A percentile compares a stretch with the other conserved stretches of the same genome.
These are phyloP conservation scores for Heliornis fulica DNA, from an alignment of 2,113 vertebrate genomes.

Conservation along the genomic window DNA sequence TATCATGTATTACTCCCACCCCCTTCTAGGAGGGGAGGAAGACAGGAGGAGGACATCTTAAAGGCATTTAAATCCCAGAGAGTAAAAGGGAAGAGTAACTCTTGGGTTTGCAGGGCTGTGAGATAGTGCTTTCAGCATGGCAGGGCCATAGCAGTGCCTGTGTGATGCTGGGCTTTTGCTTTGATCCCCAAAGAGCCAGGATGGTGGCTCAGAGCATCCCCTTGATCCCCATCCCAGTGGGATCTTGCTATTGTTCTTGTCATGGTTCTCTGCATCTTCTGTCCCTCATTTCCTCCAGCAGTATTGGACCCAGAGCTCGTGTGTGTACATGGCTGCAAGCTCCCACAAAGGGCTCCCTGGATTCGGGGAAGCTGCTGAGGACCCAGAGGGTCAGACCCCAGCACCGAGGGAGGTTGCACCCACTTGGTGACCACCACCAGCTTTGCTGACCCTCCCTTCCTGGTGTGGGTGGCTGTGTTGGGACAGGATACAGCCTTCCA, in stretches of 20 bases:
- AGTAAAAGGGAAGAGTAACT: not conserved
- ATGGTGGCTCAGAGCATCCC: not conserved
- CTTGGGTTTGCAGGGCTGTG: not conserved
- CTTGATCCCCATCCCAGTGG: not conserved
- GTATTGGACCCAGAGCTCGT: fast-evolving
- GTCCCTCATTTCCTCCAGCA: not conserved
- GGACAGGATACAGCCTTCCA: not conserved
- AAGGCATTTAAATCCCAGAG: not conserved
- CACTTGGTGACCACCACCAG: not conserved
- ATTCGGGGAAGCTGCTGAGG: not conserved
- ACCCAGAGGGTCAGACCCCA: not conserved
- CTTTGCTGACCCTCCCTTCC: not conserved
- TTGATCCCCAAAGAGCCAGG: not conserved
- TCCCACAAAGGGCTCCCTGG: not conserved
- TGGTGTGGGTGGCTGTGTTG: fast-evolving
- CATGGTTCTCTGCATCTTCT: not conserved
- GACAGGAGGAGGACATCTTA: not conserved
- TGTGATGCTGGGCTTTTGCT: not conserved
- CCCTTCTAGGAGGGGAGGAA: not conserved
- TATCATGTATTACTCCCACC: not conserved
- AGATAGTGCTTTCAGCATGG: not conserved
- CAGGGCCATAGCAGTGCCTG: fast-evolving
- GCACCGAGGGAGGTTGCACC: not conserved
- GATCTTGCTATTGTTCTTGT: not conserved
- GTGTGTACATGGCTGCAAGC: fast-evolving